Percentiles rank a stretch among this genome's conserved stretches.
Evolutionary conservation across 2,888 invertebrate genomes (phyloP).

Genomic region (Limnephilus auricula): DNA sequence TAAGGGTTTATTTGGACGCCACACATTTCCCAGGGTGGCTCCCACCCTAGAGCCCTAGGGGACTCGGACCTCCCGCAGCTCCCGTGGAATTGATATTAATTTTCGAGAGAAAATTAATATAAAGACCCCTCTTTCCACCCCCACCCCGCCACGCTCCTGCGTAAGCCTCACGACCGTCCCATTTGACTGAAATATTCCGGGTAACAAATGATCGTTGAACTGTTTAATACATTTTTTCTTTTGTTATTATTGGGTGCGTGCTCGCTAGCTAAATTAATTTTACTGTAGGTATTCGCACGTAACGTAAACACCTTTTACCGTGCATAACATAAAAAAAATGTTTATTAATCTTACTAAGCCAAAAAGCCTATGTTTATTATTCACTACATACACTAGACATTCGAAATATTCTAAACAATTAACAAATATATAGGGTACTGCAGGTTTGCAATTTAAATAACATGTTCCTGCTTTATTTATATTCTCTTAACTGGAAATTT

Average conservation of each 20-base stretch:
- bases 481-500: too few species aligned
- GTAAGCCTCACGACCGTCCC: constrained; percentile 9
- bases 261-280: neutral
- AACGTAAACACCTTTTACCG: neutral
- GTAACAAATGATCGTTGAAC: constrained; percentile 32
- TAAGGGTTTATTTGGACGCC: neutral
- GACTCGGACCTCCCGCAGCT: constrained; percentile 9
- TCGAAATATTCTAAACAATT: too few species aligned
- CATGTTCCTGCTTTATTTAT: too few species aligned
- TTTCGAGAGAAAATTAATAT: constrained; percentile 39
- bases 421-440: too few species aligned
- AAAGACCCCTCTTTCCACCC: neutral
- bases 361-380: neutral
- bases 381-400: too few species aligned
- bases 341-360: neutral
- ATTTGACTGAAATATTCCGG: constrained; percentile 30
- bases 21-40: neutral
- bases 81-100: constrained; percentile 41
- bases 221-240: constrained; percentile 20
- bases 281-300: neutral
- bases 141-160: neutral
- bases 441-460: too few species aligned
- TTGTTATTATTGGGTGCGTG: constrained; percentile 13
- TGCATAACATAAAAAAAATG: neutral
- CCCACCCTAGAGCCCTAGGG: neutral